Base-by-base conservation (phyloP, 1,140 invertebrate genomes). In the Scaptomyza graminum region DNA sequence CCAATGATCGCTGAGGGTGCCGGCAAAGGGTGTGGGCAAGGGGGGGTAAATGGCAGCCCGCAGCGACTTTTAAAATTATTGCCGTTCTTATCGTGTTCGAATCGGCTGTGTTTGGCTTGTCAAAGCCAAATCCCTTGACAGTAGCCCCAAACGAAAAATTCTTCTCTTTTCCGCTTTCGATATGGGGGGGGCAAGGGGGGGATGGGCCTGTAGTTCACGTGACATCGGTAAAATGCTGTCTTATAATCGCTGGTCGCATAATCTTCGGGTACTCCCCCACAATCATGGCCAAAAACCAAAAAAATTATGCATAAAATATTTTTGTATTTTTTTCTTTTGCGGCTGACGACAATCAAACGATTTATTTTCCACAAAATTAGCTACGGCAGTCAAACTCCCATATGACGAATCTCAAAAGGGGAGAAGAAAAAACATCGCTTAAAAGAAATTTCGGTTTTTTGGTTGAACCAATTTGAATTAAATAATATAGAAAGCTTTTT, bases 41-140 rank as follows among this genome's bases (percentile, higher is more conserved):
- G 28, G 28, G 13, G 8, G 15, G 31, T 1, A 41, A 41, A n/a
- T 41, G 37, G 54, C 54, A 59, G 68, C 80, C 82, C 56, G 57
- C 71, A 87, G 81, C 82, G 69, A 74, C 84, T 85, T 87, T 71
- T 77, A 84, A 84, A 84, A 82, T 87, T 84, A 84, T 84, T 84
- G 84, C 82, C 82, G 47, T 77, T 64, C 81, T 84, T 84, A 84
- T 84, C 81, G 64, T 34, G 31, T 47, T 64, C 12, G 60, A 63
- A 83, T 75, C 79, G 56, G 56, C 65, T 69, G 28, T 51, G 43
- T 50, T 66, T 31, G 59, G 59, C 71, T 63, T 80, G 74, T 68
- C 64, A 76, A 69, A 74, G 56, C 46, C 76, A 57, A 83, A 79
- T 87, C 77, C 77, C 81, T 65, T 59, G 77, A 80, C 81, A 76